A percentile compares a stretch with the other conserved stretches of the same genome.
These are phyloP conservation scores for Corydoras maculifer DNA, from an alignment of 2,113 vertebrate species.

Conservation along the genomic window DNA sequence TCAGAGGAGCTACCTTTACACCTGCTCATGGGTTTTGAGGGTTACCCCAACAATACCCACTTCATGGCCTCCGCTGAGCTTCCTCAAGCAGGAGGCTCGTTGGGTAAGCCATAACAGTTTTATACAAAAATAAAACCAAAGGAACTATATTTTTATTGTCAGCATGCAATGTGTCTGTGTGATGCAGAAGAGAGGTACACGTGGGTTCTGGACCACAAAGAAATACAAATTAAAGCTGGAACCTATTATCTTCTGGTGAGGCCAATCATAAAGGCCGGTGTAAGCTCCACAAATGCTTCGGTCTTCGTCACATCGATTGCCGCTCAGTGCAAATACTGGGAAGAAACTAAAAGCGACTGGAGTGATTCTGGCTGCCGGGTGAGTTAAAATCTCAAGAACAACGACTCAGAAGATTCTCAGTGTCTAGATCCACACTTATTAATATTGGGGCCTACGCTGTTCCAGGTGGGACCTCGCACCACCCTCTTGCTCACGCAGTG, in stretches of 20 bases:
- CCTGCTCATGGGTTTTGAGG: too few relatives aligned
- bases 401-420: too few relatives aligned
- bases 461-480: conserved; percentile 81
- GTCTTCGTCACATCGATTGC: conserved; percentile 74
- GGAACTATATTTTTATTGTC: too few relatives aligned
- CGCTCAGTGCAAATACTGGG: conserved; percentile 86
- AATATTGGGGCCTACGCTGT: too few relatives aligned
- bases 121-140: too few relatives aligned
- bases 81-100: too few relatives aligned
- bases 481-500: conserved; percentile 74
- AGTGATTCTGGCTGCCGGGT: conserved; percentile 80
- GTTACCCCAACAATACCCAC: too few relatives aligned
- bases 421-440: too few relatives aligned
- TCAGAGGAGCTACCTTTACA: too few relatives aligned
- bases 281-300: conserved; percentile 58
- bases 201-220: conserved; percentile 78
- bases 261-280: conserved; percentile 62
- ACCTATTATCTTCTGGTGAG: conserved; percentile 74
- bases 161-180: conserved; percentile 12
- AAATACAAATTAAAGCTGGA: conserved; percentile 68
- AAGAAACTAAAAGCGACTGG: conserved; percentile 71
- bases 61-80: too few relatives aligned
- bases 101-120: too few relatives aligned
- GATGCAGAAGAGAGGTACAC: conserved; percentile 71
- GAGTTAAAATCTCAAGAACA: conserved; percentile 38